Evolutionary conservation across 2,888 invertebrate genomes (phyloP).

Genomic region (Oscheius sp.): DNA sequence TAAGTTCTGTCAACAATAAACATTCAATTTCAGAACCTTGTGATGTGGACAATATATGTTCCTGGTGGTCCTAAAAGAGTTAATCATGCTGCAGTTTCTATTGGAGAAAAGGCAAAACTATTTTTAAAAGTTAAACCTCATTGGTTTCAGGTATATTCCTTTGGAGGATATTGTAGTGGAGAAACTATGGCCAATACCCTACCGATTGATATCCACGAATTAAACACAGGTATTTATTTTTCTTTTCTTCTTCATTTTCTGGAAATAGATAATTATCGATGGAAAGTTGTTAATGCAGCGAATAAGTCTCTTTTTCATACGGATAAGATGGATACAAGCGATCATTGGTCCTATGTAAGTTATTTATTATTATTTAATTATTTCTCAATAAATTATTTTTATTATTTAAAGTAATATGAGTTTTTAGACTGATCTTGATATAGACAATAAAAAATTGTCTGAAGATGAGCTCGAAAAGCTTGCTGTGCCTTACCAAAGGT

Average conservation of each 20-base stretch:
- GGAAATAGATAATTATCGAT: conserved; percentile 36
- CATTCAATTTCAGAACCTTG: neutral
- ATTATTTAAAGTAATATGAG: neutral
- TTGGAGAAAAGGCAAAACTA: conserved; percentile 70
- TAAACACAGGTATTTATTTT: conserved; percentile 78
- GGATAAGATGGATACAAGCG: neutral
- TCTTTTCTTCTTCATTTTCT: neutral
- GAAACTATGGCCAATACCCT: conserved; percentile 78
- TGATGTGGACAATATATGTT: conserved; percentile 82
- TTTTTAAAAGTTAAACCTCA: no score
- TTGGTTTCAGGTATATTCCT: conserved; percentile 79
- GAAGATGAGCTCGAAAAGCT: neutral
- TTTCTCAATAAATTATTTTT: neutral
- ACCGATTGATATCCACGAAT: conserved; percentile 86
- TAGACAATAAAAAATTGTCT: neutral
- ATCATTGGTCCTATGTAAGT: neutral
- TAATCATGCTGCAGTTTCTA: conserved; percentile 69
- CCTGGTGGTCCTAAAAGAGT: conserved; percentile 86
- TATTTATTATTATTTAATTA: neutral
- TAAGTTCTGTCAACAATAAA: no score
- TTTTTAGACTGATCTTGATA: neutral
- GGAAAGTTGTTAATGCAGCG: conserved; percentile 10
- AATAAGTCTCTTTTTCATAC: neutral
- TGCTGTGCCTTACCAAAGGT: conserved; percentile 21
- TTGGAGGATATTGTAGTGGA: conserved; percentile 89